Conservation (phyloP, 2,888 invertebrate species). For the Dugesia japonica region DNA sequence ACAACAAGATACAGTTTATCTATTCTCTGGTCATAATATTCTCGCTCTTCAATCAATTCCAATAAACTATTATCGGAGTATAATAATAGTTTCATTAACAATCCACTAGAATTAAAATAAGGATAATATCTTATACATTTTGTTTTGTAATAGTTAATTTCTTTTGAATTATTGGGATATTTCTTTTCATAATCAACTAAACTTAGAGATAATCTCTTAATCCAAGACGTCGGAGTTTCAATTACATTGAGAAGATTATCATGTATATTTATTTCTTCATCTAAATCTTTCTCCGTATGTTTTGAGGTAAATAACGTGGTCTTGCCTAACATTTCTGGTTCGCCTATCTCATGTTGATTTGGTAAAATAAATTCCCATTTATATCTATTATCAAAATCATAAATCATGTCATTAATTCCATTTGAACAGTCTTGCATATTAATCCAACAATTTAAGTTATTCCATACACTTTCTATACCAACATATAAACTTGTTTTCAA, state of each 20-base stretch:
- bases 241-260: neutral
- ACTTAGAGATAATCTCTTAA: neutral
- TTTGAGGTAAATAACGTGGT: neutral
- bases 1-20: constrained; percentile 37
- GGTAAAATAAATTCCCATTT: constrained; percentile 29
- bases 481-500: constrained; percentile 55
- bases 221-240: constrained; percentile 7
- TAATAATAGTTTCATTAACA: neutral
- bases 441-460: constrained; percentile 59
- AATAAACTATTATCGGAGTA: neutral
- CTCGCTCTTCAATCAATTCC: constrained; percentile 39
- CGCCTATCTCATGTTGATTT: neutral
- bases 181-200: neutral
- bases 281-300: neutral
- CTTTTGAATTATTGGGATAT: neutral
- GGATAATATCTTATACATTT: neutral
- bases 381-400: neutral
- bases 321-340: neutral
- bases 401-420: constrained; percentile 1
- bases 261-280: neutral
- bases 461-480: constrained; percentile 68
- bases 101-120: neutral
- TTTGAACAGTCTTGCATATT: constrained; percentile 43
- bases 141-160: neutral
- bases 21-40: constrained; percentile 43